Base-by-base conservation (phyloP, 2,113 vertebrate genomes). In the Recurvirostra avosetta region DNA sequence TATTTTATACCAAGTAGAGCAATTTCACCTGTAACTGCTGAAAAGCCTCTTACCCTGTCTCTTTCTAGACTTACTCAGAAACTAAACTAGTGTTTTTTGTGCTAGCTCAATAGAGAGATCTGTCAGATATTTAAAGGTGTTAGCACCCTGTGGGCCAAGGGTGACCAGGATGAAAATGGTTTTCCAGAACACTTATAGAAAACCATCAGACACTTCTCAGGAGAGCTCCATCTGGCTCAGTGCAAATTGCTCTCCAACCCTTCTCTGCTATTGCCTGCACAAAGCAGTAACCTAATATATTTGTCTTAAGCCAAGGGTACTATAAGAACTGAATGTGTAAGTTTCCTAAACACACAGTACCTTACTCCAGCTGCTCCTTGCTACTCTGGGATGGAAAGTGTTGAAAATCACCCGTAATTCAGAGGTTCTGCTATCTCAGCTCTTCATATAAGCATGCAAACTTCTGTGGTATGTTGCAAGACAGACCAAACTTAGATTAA, bases 101-200 rank as follows among this genome's bases (percentile, higher is more conserved):
- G 12, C 5, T 58, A 78, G 5, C 12, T 68, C 52, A 68, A 3
- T 6, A 67, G 14, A 61, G 81, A 61, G 8, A 10, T 62, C 26
- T 41, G 10, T 20, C 47, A 19, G 25, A 58, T 6, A 36, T 13
- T 23, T 14, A 55, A n/a, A 70, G 19, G 8, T 3, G 5, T 43
- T 43, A 70, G 19, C 18, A 72, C 3, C 21, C 53, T 2, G 0
- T 29, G 9, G 11, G 9, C 21, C 23, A 67, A 21, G 2, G 7
- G 4, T 56, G 45, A 86, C 5, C 15, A 45, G 36, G 6, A 49
- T 0, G 1, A 83, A 71, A 76, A 62, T 8, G 5, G 5, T 6
- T 34, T 59, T 83, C 18, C 3, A 71, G 26, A 84, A 58, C 6
- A 19, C 10, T 25, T 20, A 17, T 6, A 17, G 17, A 14, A 55